phyloP scores from a whole-genome alignment of 2,797 vertebrate genomes.

The Xenopus petersii region DNA sequence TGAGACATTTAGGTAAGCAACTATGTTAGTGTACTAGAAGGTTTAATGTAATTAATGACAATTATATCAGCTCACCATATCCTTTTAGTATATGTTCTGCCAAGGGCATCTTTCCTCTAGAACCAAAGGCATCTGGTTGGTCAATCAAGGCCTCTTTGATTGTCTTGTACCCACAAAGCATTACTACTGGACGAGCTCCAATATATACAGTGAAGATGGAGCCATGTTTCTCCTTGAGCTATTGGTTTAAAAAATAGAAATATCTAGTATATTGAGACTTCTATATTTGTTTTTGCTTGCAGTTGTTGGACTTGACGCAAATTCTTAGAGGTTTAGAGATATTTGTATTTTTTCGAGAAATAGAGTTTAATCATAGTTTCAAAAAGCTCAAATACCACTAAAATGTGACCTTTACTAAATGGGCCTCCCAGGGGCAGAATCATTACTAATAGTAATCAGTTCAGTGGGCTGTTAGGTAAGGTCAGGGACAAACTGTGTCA shows the following conservation, averaged over 20 bases:
- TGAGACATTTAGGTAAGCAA: not conserved
- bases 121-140: not conserved
- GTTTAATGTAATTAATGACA: not conserved
- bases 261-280: not conserved
- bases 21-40: not conserved
- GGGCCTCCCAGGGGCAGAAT: too few species aligned
- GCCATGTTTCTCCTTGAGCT: conserved; percentile 1
- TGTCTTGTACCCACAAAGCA: conserved; percentile 4
- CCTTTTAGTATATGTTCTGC: conserved; percentile 10
- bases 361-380: too few species aligned
- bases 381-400: too few species aligned
- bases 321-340: too few species aligned
- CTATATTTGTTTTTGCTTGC: too few species aligned
- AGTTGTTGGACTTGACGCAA: too few species aligned
- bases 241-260: not conserved
- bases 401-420: too few species aligned
- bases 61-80: conserved; percentile 1
- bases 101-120: not conserved
- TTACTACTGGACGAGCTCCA: not conserved
- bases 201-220: not conserved
- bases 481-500: too few species aligned
- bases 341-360: too few species aligned
- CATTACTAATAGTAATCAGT: too few species aligned
- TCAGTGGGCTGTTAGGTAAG: too few species aligned
- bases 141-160: conserved; percentile 6